Evolutionary conservation across 2,113 vertebrate species (phyloP).

Genomic region (Lampris incognitus): DNA sequence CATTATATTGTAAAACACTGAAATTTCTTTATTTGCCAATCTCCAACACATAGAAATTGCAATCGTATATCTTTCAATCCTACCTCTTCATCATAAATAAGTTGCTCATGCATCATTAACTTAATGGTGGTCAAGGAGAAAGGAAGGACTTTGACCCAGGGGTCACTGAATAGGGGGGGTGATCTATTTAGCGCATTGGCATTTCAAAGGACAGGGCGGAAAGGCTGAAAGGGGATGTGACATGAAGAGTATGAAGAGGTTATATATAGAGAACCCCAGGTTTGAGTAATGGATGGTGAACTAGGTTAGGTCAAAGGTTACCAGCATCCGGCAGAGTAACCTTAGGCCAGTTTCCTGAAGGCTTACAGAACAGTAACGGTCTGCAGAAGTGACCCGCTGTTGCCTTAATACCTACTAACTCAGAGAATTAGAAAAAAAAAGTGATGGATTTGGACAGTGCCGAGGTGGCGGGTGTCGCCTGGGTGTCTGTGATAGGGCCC

Average conservation of each 20-base stretch:
- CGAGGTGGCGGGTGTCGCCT: constrained; percentile 50
- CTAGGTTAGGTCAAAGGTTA: constrained; percentile 50
- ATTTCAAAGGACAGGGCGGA: constrained; percentile 26
- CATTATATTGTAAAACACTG: no score
- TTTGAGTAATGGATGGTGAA: constrained; percentile 59
- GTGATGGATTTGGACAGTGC: constrained; percentile 59
- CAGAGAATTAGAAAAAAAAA: constrained; percentile 33
- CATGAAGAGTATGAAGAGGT: constrained; percentile 35
- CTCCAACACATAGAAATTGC: no score
- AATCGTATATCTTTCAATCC: no score
- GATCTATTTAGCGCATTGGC: background rate
- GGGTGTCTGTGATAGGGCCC: constrained; percentile 44
- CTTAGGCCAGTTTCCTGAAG: constrained; percentile 43
- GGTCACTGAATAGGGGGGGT: background rate
- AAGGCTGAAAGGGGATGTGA: constrained; percentile 30
- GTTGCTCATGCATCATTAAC: background rate
- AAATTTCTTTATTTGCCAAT: no score
- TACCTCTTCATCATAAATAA: no score
- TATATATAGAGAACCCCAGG: constrained; percentile 11
- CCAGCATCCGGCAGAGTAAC: constrained; percentile 36
- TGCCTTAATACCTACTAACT: constrained; percentile 43
- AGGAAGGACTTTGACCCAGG: background rate
- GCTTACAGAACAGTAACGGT: constrained; percentile 17
- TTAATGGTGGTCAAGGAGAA: background rate
- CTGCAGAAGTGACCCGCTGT: background rate